Evolutionary conservation across 2,888 invertebrate genomes (phyloP), one percentile per base, ranked within the genome.

Genomic region (Deroplatys truncata): DNA sequence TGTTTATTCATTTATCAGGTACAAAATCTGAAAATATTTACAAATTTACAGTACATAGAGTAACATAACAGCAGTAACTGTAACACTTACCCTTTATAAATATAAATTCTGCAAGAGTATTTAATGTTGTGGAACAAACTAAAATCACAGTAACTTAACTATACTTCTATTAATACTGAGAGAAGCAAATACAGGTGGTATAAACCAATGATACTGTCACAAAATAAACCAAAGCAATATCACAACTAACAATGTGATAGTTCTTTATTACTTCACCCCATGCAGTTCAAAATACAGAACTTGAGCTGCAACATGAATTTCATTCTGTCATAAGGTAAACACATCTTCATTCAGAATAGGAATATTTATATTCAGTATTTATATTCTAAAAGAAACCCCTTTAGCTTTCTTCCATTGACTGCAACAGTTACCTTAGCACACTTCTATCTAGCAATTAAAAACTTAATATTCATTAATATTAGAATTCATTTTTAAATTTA

Each of bases 11-110:
- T 86, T 86, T 5, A 43, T 86, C 86, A 86, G 86, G 86, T 86
- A 86, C 86, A 86, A 86, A 86, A 86, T 86, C 43, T 56, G 56
- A 49, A 86, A 86, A 56, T 56, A 86, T 86, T 43, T 86, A 86
- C 86, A 86, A 86, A 86, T 43, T 86, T 43, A 72, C 56, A 72
- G 25, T 72, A 72, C 56, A 72, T 72, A 72, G 5, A 8, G 25
- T 25, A 20, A 72, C 25, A 25, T 25, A 72, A 72, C 56, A 72
- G 56, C 56, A 56, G 56, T 56, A 72, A 72, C 25, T 20, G 56
- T 25, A 72, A 72, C 20, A 20, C 56, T 72, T 72, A 20, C 56
- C 25, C 16, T 72, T 72, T 72, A 72, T 72, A 72, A 72, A 72
- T 72, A 72, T 10, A 20, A 72, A 20, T 25, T 15, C 20, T 72